Base-by-base conservation (phyloP, 2,797 vertebrate species). In the Octomys mimax region DNA sequence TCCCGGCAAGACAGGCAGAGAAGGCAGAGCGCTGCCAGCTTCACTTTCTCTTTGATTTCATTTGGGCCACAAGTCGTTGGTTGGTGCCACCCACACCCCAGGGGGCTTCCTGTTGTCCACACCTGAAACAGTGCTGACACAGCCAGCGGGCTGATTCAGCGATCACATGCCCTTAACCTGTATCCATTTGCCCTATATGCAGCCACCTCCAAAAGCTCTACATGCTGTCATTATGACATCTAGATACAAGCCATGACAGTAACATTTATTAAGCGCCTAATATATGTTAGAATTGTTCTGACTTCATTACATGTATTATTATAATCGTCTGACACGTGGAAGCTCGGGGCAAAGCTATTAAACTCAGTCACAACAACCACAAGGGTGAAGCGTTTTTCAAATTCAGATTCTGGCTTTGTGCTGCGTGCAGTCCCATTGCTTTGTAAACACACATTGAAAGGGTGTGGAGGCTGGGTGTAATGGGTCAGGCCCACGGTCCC, bases 291-390 rank as follows among this genome's bases (percentile, higher is more conserved):
- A 90, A 46, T 61, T 28, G 4, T 59, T 82, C 19, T 21, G 49
- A 14, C 92, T 78, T 28, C 10, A 84, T 81, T 89, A 66, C 33
- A 21, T 21, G 22, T 10, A 66, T 59, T 75, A 1, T 82, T 88
- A 59, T 87, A 71, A 49, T 92, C 31, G 31, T 66, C 92, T 91
- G 83, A 33, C 14, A 80, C 89, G 42, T 78, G 18, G 28, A 93
- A 79, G 90, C 28, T 22, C 36, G 42, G 18, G 36, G 1, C 66
- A 87, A 73, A 14, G 5, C 10, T 83, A 79, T 82, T 73, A 88
- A 62, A 64, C 52, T 4, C 24, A 28, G 3, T 49, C 86, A 84
- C 28, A 79, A 57, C 66, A 75, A 61, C 87, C 82, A 81, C 71
- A 82, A 61, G 10, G 7, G 13, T 26, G 28, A 19, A 77, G 22